Conservation (phyloP, 2,888 invertebrate species). For the Nemotelus pantherinus region DNA sequence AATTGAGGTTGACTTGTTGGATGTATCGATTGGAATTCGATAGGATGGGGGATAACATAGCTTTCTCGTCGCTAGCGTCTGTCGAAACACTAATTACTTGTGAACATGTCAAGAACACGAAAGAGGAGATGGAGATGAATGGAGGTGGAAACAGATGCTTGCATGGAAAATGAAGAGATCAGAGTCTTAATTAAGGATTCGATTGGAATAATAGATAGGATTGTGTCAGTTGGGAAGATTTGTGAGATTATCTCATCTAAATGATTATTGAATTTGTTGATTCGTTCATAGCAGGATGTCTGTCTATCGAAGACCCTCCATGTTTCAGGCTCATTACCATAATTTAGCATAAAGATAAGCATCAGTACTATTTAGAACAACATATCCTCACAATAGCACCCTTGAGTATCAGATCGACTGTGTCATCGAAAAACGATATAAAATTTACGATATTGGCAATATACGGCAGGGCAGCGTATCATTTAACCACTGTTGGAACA, state of each 20-base stretch:
- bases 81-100: conserved; percentile 26
- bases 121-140: conserved; percentile 2
- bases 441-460: conserved; percentile 41
- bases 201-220: conserved; percentile 15
- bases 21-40: conserved; percentile 21
- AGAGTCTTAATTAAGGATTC: conserved; percentile 40
- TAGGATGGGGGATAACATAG: not conserved
- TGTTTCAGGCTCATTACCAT: conserved; percentile 10
- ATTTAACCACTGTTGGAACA: conserved; percentile 18
- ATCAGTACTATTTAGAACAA: not conserved
- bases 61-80: not conserved
- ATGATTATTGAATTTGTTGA: conserved; percentile 44
- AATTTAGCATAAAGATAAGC: conserved; percentile 35
- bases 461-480: not conserved
- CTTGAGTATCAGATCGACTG: not conserved
- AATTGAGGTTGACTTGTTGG: conserved; percentile 40
- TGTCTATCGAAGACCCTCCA: not conserved
- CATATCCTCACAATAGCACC: too few relatives aligned
- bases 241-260: conserved; percentile 40
- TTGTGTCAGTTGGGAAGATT: conserved; percentile 13
- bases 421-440: conserved; percentile 15
- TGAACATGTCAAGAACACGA: conserved; percentile 14
- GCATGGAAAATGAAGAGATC: conserved; percentile 35
- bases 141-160: conserved; percentile 13
- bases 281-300: not conserved